A percentile compares a stretch with the other conserved stretches of the same genome.
Evolutionary conservation across 2,888 invertebrate genomes (phyloP).

Genomic region (Hyposoter dolosus): DNA sequence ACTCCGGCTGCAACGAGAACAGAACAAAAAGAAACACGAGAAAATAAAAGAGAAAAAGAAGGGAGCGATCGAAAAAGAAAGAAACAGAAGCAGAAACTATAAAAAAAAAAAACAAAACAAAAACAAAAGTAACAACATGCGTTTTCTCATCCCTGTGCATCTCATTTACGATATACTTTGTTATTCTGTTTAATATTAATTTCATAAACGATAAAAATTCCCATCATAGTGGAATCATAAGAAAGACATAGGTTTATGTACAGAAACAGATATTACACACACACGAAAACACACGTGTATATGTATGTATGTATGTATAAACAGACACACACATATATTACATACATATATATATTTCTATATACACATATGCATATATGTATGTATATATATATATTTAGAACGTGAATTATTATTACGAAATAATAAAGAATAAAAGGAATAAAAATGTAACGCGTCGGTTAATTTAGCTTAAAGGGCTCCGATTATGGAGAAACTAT

Average conservation of each 20-base stretch:
- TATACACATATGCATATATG: slow-evolving; percentile 72
- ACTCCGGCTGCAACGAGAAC: slow-evolving; percentile 69
- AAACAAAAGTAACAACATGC: slow-evolving; percentile 28
- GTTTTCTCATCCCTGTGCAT: slow-evolving; percentile 73
- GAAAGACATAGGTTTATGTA: slow-evolving; percentile 84
- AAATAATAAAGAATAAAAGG: slow-evolving; percentile 47
- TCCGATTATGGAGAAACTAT: slow-evolving; percentile 75
- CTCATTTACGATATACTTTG: slow-evolving; percentile 80
- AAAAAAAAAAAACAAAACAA: slow-evolving; percentile 10
- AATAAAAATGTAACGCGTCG: slow-evolving; percentile 76
- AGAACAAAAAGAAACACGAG: slow-evolving; percentile 62
- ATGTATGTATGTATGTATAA: slow-evolving; percentile 75
- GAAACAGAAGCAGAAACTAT: slow-evolving; percentile 10
- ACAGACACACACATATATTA: neutral
- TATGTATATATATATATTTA: slow-evolving; percentile 79
- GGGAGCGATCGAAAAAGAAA: slow-evolving; percentile 2
- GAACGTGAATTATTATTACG: slow-evolving; percentile 76
- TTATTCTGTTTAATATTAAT: slow-evolving; percentile 82
- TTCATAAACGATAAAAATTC: slow-evolving; percentile 81
- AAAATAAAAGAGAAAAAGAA: slow-evolving; percentile 38
- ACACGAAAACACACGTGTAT: neutral
- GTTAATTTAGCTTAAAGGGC: slow-evolving; percentile 78
- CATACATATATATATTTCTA: slow-evolving; percentile 75
- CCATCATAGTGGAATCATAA: slow-evolving; percentile 80
- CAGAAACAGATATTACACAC: slow-evolving; percentile 75